Percentiles rank a stretch among this genome's conserved stretches.
phyloP scores from a whole-genome alignment of 2,888 invertebrate species.

The Hyposoter didymator region DNA sequence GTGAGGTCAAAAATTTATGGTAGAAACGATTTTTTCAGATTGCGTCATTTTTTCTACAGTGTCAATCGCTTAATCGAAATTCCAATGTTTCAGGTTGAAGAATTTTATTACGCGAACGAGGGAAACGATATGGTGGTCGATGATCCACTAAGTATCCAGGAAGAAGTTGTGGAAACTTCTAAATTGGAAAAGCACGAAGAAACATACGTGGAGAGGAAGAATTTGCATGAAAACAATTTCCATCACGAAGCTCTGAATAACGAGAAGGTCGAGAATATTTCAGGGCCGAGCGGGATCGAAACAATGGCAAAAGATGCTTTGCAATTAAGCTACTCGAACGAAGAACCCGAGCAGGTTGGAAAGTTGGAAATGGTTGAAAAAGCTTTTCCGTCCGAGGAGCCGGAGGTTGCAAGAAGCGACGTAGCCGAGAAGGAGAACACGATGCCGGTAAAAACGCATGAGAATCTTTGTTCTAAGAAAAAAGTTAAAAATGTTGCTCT shows the following conservation, averaged over 20 bases:
- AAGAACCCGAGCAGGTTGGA: background rate
- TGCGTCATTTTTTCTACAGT: too few relatives aligned
- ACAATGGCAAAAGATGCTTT: background rate
- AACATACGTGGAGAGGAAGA: background rate
- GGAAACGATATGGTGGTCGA: background rate
- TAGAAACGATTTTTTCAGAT: background rate
- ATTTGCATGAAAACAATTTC: background rate
- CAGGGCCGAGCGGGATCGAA: background rate
- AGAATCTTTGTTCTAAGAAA: background rate
- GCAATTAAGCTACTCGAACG: background rate
- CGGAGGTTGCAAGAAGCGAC: background rate
- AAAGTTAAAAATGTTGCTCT: background rate
- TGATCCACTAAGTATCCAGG: background rate
- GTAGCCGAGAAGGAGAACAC: conserved; percentile 5
- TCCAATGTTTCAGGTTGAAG: background rate
- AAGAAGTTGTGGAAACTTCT: conserved; percentile 23
- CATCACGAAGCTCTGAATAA: background rate
- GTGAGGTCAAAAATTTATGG: background rate
- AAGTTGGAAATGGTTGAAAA: background rate
- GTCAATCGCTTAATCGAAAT: background rate
- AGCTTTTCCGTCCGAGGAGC: background rate
- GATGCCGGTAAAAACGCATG: background rate
- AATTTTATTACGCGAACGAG: background rate
- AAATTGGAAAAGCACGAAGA: background rate
- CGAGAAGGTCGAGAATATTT: background rate